Evolutionary conservation across 2,888 invertebrate species (phyloP).

Genomic region (Rotaria sp.): DNA sequence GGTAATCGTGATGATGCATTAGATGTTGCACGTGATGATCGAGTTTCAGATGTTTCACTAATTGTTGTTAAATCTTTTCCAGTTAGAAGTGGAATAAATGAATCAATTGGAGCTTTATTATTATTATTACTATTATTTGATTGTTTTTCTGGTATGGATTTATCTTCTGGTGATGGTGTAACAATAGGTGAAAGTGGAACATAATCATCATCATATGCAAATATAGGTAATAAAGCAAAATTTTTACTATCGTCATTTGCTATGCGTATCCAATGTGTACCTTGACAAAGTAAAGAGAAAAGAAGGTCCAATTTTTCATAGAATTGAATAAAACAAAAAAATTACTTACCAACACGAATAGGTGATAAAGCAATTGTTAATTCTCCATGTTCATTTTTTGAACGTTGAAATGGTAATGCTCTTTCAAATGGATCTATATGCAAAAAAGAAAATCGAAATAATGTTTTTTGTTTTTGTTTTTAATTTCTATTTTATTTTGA

Average conservation of each 20-base stretch:
- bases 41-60: slow-evolving; percentile 6
- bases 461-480: background rate
- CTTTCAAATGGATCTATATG: slow-evolving; percentile 5
- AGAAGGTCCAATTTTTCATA: no score
- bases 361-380: background rate
- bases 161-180: background rate
- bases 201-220: slow-evolving; percentile 22
- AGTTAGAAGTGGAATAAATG: background rate
- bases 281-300: background rate
- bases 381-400: background rate
- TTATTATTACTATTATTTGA: background rate
- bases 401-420: background rate
- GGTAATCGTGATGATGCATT: background rate
- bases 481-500: background rate
- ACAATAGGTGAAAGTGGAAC: slow-evolving; percentile 8
- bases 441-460: background rate
- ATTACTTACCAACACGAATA: background rate
- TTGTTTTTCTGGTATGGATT: background rate
- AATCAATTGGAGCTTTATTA: background rate
- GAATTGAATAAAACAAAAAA: background rate
- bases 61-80: slow-evolving; percentile 23
- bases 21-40: background rate
- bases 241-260: background rate
- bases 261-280: slow-evolving; percentile 18
- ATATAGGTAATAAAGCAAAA: background rate